phyloP scores from a whole-genome alignment of 2,113 vertebrate species.

The Cercopithecus mona region DNA sequence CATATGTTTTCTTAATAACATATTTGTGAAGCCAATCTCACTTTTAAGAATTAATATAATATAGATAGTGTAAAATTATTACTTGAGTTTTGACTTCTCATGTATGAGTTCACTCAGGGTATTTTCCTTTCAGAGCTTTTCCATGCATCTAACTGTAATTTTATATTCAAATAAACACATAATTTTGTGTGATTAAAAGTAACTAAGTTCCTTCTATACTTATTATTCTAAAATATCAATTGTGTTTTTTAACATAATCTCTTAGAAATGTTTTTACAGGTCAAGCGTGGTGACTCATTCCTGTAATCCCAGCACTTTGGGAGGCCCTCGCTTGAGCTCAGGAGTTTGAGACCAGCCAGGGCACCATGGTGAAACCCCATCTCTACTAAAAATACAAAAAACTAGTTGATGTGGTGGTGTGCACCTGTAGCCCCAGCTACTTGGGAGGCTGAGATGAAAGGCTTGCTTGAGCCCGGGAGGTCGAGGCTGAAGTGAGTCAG shows the following conservation, averaged over 20 bases:
- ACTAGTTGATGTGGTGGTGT: too few species aligned
- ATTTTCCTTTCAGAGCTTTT: not conserved
- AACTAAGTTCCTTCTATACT: too few species aligned
- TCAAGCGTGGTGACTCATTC: too few species aligned
- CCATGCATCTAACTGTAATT: not conserved
- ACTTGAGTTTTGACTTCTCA: not conserved
- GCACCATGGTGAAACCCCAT: too few species aligned
- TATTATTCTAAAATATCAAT: not conserved
- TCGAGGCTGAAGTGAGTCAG: too few species aligned
- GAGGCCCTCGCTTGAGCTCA: too few species aligned
- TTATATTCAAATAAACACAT: not conserved
- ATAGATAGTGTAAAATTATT: not conserved
- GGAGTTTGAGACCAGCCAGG: too few species aligned
- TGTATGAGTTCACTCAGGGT: not conserved
- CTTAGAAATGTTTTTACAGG: not conserved
- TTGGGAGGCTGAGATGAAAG: too few species aligned
- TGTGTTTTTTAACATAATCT: not conserved
- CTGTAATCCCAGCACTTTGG: too few species aligned
- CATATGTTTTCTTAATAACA: not conserved
- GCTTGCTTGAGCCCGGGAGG: too few species aligned
- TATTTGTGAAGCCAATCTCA: not conserved
- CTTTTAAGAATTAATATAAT: not conserved
- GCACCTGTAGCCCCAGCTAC: too few species aligned
- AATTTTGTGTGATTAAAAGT: not conserved
- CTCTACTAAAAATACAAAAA: too few species aligned